phyloP scores from a whole-genome alignment of 2,113 vertebrate species.

The Gymnorhina tibicen region DNA sequence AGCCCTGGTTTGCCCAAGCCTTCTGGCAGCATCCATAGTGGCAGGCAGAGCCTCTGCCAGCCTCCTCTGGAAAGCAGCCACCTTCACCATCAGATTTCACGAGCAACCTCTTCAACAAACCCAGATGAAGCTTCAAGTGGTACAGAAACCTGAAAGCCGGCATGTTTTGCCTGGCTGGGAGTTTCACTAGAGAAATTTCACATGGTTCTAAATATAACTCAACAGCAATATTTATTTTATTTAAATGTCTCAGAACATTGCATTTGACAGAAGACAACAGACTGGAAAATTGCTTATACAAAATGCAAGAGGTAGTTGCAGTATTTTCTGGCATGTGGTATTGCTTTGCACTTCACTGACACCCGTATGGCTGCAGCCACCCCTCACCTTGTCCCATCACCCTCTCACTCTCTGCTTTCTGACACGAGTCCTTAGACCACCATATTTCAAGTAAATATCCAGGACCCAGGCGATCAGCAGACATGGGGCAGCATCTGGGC shows the following conservation, averaged over 20 bases:
- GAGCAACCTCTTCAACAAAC: neutral
- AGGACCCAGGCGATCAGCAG: neutral
- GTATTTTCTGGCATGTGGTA: conserved; percentile 45
- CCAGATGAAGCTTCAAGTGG: neutral
- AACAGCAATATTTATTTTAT: conserved; percentile 65
- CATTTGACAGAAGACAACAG: conserved; percentile 68
- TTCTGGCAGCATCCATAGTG: accelerated
- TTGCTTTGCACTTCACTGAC: conserved; percentile 15
- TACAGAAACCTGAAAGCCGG: neutral
- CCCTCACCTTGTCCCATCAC: neutral
- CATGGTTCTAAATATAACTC: conserved; percentile 54
- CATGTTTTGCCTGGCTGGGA: conserved; percentile 37
- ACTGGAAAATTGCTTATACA: conserved; percentile 69
- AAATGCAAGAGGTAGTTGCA: conserved; percentile 57
- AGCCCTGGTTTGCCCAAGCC: neutral
- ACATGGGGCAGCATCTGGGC: neutral
- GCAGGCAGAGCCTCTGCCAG: neutral
- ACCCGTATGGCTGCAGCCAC: neutral
- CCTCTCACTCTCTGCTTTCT: neutral
- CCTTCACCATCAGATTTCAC: neutral
- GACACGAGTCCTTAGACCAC: accelerated
- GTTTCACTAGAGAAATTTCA: conserved; percentile 45
- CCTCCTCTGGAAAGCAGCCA: neutral
- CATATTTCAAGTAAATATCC: neutral
- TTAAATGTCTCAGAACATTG: conserved; percentile 69